phyloP scores from a whole-genome alignment of 2,888 invertebrate genomes.

The Apodemia duryi region DNA sequence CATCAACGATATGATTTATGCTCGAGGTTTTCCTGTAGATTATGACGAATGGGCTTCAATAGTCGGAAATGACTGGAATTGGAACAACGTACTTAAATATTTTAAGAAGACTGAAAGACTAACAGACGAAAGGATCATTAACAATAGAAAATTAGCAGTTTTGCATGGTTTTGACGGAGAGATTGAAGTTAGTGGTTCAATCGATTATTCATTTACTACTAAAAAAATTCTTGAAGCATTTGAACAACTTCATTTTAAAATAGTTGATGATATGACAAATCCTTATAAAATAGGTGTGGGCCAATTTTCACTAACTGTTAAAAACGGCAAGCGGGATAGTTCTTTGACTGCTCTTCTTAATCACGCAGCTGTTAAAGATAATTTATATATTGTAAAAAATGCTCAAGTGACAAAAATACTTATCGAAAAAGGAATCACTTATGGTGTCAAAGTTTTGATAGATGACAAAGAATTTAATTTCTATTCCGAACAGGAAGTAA shows the following conservation, averaged over 20 bases:
- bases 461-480: conserved; percentile 38
- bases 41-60: conserved; percentile 57
- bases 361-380: conserved; percentile 38
- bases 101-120: conserved; percentile 61
- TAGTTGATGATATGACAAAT: conserved; percentile 61
- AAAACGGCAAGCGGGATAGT: conserved; percentile 49
- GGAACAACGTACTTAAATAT: conserved; percentile 52
- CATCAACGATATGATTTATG: conserved; percentile 62
- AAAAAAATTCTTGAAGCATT: conserved; percentile 50
- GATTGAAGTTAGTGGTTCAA: conserved; percentile 52
- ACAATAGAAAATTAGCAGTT: conserved; percentile 44
- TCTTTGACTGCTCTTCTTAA: conserved; percentile 51
- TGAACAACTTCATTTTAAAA: conserved; percentile 47
- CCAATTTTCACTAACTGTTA: conserved; percentile 58
- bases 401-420: conserved; percentile 49
- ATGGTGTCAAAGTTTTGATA: conserved; percentile 43
- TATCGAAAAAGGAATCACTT: conserved; percentile 42
- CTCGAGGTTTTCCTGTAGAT: conserved; percentile 57
- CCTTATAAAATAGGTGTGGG: conserved; percentile 54
- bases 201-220: conserved; percentile 37
- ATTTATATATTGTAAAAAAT: conserved; percentile 48
- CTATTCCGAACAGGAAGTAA: conserved; percentile 49
- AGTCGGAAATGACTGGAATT: conserved; percentile 49
- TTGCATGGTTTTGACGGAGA: conserved; percentile 52
- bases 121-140: conserved; percentile 51